These are phyloP conservation scores for Alentia gelatinosa DNA, from an alignment of 2,888 invertebrate species.

Conservation along the genomic window DNA sequence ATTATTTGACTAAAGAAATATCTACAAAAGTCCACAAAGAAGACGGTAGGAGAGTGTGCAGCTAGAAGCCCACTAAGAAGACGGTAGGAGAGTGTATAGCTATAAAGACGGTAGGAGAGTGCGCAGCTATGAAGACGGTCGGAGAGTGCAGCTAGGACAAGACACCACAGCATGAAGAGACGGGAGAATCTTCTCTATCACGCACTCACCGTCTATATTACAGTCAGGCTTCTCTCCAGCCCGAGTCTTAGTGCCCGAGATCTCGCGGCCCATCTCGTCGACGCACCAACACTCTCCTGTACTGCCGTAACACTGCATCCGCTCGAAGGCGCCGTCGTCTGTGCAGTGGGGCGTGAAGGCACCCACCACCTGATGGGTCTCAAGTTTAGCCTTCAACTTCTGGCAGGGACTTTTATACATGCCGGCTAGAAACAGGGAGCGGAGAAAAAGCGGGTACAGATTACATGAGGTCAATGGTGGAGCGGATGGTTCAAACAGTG, in stretches of 20 bases:
- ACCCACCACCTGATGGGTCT: slow-evolving; percentile 37
- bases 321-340: slow-evolving; percentile 54
- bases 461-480: background rate
- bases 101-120: too few species aligned
- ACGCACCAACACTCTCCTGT: slow-evolving; percentile 57
- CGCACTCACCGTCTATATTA: too few species aligned
- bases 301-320: slow-evolving; percentile 51
- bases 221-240: slow-evolving; percentile 48
- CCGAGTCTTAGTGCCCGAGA: slow-evolving; percentile 40
- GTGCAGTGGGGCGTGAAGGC: slow-evolving; percentile 54
- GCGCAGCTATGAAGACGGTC: too few species aligned
- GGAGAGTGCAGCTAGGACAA: too few species aligned
- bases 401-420: slow-evolving; percentile 39
- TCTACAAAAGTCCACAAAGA: too few species aligned
- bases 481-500: background rate
- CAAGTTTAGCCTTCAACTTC: slow-evolving; percentile 43
- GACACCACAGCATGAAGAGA: too few species aligned
- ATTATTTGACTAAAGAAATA: too few species aligned
- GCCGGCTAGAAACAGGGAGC: background rate
- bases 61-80: too few species aligned
- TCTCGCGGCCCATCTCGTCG: slow-evolving; percentile 53
- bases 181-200: too few species aligned
- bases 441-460: background rate
- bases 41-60: too few species aligned
- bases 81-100: too few species aligned